Base-by-base conservation (phyloP, 2,888 invertebrate genomes). In the Hirtodrosophila trivittata region DNA sequence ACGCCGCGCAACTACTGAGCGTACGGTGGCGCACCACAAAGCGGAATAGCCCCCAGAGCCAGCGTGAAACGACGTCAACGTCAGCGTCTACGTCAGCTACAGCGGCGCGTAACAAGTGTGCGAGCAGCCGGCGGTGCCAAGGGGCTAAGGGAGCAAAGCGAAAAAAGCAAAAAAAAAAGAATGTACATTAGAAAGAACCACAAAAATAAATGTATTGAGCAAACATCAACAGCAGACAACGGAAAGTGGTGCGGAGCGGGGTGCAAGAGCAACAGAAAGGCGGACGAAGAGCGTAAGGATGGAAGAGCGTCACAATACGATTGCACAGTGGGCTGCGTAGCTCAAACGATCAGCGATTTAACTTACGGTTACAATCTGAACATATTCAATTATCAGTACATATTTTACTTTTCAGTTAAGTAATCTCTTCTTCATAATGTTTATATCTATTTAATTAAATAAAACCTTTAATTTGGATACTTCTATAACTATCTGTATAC, bases 1-100 rank as follows among this genome's bases (percentile, higher is more conserved):
- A 86, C 75, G 86, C 77, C 89, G 89, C 82, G 82, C 86, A 88
- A 88, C 89, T 86, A 89, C 89, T 90, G 86, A 89, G 83, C 72
- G 51, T 13, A 50, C 64, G 13, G 38, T 56, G 38, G 38, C 59
- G 26, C 50, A 60, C 58, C 65, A 43, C 58, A 68, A 74, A 63
- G 47, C 68, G 49, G 70, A 50, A 73, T 56, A 73, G 72, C 56
- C 63, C 65, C 59, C 51, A 64, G 42, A 58, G 39, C 1, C 35
- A 45, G 43, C 62, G 56, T 57, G 46, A 50, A 28, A 28, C 28
- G 62, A 54, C 66, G 69, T 38, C 70, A 65, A 26, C 66, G 58
- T 21, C 66, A 50, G 42, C 68, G 71, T 66, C 54, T 66, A 66
- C 81, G 66, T 37, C 62, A 55, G 65, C 55, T 33, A n/a, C 66